These are phyloP conservation scores for Trichoplusia ni DNA, from an alignment of 1,140 invertebrate genomes.

Conservation along the genomic window DNA sequence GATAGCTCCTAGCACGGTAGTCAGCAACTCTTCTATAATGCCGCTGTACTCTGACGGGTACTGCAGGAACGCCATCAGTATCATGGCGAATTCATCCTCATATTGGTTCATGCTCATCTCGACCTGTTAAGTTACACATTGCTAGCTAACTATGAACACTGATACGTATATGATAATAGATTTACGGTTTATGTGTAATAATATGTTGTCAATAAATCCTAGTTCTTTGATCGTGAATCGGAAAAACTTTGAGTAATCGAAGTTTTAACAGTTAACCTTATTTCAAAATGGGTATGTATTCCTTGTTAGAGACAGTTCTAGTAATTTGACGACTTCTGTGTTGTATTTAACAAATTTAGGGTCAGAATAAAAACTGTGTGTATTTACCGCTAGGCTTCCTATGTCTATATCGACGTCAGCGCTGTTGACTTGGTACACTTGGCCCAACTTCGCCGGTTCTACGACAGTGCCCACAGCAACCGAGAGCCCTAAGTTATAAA, in stretches of 20 bases:
- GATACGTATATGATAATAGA: background rate
- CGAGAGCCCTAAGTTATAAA: background rate
- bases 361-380: background rate
- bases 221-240: too few species aligned
- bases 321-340: too few species aligned
- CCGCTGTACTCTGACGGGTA: background rate
- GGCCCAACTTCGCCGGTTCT: background rate
- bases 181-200: too few species aligned
- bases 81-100: background rate
- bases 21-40: background rate
- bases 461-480: background rate
- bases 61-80: background rate
- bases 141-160: background rate
- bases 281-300: too few species aligned
- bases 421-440: background rate
- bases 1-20: background rate
- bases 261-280: too few species aligned
- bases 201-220: too few species aligned
- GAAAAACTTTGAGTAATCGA: too few species aligned
- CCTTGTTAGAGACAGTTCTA: too few species aligned
- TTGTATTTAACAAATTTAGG: too few species aligned
- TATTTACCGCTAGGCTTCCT: background rate
- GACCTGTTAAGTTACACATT: background rate
- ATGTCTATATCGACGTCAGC: background rate
- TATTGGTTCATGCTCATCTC: background rate